Conservation (phyloP, 2,888 invertebrate species). For the Himalopsyche japonica region DNA sequence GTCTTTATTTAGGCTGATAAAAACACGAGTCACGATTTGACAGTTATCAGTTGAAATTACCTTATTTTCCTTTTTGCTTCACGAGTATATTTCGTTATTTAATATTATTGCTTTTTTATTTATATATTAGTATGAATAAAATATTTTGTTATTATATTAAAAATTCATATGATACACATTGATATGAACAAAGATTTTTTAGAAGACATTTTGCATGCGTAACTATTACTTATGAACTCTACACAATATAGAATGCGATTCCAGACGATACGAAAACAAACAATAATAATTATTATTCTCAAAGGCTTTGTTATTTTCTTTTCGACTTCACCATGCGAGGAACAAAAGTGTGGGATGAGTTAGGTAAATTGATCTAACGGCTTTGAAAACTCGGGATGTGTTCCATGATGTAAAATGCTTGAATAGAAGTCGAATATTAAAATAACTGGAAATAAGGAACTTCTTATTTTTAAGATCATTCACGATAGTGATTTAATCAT, state of each 20-base stretch:
- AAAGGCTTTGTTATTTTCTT: conserved; percentile 11
- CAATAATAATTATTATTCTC: conserved; percentile 14
- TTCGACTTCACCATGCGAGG: conserved; percentile 8
- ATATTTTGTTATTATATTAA: background rate
- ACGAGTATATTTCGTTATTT: no score
- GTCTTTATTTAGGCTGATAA: no score
- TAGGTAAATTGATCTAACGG: background rate
- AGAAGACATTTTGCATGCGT: background rate
- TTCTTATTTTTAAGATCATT: no score
- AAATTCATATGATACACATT: background rate
- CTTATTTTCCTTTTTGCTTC: no score
- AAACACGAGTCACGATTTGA: no score
- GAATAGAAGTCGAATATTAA: no score
- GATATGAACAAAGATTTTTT: background rate
- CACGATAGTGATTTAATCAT: no score
- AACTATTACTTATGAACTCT: background rate
- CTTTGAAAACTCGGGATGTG: background rate
- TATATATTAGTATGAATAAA: no score
- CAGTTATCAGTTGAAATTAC: no score
- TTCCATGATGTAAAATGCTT: background rate
- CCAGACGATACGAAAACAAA: conserved; percentile 24
- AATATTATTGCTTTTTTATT: no score
- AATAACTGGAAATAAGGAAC: no score
- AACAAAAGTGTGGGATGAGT: conserved; percentile 2
- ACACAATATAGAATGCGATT: no score